These are phyloP conservation scores for Chionomys nivalis DNA, from an alignment of 2,113 vertebrate species.

Conservation along the genomic window DNA sequence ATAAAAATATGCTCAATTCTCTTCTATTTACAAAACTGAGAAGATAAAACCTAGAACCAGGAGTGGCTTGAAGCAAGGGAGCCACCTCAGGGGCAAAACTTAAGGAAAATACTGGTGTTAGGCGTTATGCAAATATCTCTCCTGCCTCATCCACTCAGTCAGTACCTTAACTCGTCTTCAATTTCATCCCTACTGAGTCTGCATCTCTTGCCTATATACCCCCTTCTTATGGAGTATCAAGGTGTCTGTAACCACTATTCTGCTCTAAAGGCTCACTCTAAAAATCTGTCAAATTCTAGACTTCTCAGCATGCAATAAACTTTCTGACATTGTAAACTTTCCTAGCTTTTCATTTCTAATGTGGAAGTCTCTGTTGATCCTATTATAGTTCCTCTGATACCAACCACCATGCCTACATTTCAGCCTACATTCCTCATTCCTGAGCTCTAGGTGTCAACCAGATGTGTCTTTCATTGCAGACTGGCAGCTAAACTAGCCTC, in stretches of 20 bases:
- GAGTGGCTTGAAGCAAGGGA: background rate
- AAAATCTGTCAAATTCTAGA: background rate
- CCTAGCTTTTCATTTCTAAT: background rate
- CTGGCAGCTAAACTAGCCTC: background rate
- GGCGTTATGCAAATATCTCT: background rate
- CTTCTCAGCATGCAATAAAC: background rate
- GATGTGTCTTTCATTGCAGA: slow-evolving; percentile 30
- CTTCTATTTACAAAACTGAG: background rate
- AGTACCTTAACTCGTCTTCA: slow-evolving; percentile 15
- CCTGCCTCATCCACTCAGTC: background rate
- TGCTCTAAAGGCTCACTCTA: slow-evolving; percentile 33
- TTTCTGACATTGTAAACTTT: background rate
- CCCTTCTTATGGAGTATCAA: slow-evolving; percentile 25
- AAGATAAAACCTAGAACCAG: background rate
- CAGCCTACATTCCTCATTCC: slow-evolving; percentile 30
- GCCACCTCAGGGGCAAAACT: background rate
- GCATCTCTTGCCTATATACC: slow-evolving; percentile 4
- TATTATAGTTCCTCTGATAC: background rate
- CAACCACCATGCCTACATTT: background rate
- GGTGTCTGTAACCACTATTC: background rate
- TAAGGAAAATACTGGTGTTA: background rate
- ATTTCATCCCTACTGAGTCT: background rate
- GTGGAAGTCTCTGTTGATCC: background rate
- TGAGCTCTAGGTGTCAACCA: background rate
- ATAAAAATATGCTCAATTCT: slow-evolving; percentile 30